These are phyloP conservation scores for Pycnonotus jocosus DNA, from an alignment of 2,113 vertebrate species.

Conservation along the genomic window DNA sequence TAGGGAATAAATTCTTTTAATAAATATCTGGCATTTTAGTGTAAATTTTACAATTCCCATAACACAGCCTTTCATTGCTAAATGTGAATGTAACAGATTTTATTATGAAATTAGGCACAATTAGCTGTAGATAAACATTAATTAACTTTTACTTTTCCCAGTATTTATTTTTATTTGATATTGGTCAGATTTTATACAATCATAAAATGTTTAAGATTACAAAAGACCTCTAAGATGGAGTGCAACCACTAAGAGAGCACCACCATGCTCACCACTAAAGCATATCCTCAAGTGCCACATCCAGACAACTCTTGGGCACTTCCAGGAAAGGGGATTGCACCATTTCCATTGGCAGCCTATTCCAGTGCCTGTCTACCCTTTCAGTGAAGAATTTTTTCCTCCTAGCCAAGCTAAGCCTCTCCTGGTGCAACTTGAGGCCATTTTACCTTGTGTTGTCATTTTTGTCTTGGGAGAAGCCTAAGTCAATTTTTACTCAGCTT, in stretches of 20 bases:
- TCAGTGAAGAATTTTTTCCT: background rate
- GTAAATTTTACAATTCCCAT: background rate
- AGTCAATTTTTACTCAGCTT: background rate
- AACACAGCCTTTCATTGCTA: background rate
- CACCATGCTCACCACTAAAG: background rate
- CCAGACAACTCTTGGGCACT: background rate
- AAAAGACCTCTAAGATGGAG: background rate
- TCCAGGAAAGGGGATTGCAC: accelerated
- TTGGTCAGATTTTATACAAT: background rate
- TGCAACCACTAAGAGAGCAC: background rate
- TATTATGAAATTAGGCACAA: background rate
- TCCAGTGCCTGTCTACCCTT: background rate
- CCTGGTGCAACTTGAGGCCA: background rate
- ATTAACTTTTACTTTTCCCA: background rate
- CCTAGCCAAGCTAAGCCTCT: background rate
- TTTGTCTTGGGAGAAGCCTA: background rate
- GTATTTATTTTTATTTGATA: background rate
- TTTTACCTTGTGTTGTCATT: too few relatives aligned
- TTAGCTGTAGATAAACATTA: background rate
- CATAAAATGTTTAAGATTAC: background rate
- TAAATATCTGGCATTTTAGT: background rate
- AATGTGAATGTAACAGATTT: background rate
- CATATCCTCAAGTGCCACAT: background rate
- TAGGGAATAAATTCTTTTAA: background rate
- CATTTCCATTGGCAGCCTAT: background rate